phyloP scores from a whole-genome alignment of 2,888 invertebrate species.

The Pseudeuparius sepicola region DNA sequence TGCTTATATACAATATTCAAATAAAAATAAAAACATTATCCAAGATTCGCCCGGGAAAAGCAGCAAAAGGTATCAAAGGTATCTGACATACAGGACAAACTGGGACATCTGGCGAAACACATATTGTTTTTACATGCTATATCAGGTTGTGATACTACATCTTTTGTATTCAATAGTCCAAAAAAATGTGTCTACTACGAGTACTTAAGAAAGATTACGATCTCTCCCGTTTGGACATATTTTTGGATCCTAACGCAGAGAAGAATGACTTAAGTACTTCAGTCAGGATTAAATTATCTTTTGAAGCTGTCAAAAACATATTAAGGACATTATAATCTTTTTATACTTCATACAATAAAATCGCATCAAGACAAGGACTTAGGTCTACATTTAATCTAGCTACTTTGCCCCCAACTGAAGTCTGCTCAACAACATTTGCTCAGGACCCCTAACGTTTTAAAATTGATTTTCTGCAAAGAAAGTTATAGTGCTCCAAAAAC shows the following conservation, averaged over 20 bases:
- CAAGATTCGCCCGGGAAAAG: constrained; percentile 8
- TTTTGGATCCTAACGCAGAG: too few relatives aligned
- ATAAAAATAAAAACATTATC: constrained; percentile 1
- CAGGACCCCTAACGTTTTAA: too few relatives aligned
- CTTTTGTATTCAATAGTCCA: constrained; percentile 1
- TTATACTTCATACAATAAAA: constrained; percentile 1
- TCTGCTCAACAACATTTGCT: constrained; percentile 1
- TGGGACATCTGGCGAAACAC: too few relatives aligned
- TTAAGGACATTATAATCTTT: not conserved
- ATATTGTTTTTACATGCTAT: constrained; percentile 11
- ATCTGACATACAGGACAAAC: constrained; percentile 4
- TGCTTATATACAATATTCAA: constrained; percentile 2
- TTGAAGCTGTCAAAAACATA: constrained; percentile 1
- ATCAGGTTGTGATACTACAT: constrained; percentile 5
- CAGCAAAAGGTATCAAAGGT: constrained; percentile 8
- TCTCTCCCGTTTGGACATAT: too few relatives aligned
- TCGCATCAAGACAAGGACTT: constrained; percentile 3
- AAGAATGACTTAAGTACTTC: too few relatives aligned
- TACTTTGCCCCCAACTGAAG: constrained; percentile 1
- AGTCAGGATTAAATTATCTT: too few relatives aligned
- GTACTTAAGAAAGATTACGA: too few relatives aligned
- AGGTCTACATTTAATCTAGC: not conserved
- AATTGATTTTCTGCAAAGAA: too few relatives aligned
- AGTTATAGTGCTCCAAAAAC: too few relatives aligned
- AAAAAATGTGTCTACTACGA: too few relatives aligned